Base-by-base conservation (phyloP, 1,140 invertebrate genomes). In the Aethina tumida region DNA sequence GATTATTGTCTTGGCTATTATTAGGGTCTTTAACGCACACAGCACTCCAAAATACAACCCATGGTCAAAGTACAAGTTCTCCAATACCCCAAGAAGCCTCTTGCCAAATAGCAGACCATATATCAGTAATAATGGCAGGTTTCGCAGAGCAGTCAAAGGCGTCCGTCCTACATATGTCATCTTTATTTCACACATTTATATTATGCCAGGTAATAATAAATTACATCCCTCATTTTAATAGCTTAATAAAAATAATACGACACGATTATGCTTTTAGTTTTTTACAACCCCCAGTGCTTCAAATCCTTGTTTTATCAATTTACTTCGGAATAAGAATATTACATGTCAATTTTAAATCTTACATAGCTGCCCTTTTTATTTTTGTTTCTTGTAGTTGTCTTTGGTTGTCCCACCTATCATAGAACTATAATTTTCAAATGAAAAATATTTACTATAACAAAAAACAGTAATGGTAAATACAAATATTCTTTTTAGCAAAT, bases 141-240 rank as follows among this genome's bases (percentile, higher is more conserved):
- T 99, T 98, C 73, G 89, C 91, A 21, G 95, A 98, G 63, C 91
- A 96, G 57, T 84, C 84, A 4, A 96, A 94, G 67, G 73, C 82
- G 3, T 86, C 81, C 3, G 76, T 91, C 1, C 70, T 88, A 18
- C 91, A 97, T 57, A 96, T 97, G 91, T 93, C 88, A 22, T 82
- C 83, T 9, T 59, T 89, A 6, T 87, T 84, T 59, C 78, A 86
- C 54, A 82, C 81, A 2, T 89, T 89, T 51, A 80, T 84, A 34
- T 63, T 87, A 17, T 88, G 84, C 52, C 84, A 89, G 62, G 74
- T 75, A 65, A 40, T 12, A 12, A 30, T 26, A 18, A 35, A 32
- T 13, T 19, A 9, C 15, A 3, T 33, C 16, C 7, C 19, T 7
- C 4, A 9, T 14, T 20, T 34, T 14, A 34, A 34, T 24, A 15